A percentile compares a stretch with the other conserved stretches of the same genome.
Evolutionary conservation across 2,797 vertebrate species (phyloP).

Genomic region (Lacerta agilis): DNA sequence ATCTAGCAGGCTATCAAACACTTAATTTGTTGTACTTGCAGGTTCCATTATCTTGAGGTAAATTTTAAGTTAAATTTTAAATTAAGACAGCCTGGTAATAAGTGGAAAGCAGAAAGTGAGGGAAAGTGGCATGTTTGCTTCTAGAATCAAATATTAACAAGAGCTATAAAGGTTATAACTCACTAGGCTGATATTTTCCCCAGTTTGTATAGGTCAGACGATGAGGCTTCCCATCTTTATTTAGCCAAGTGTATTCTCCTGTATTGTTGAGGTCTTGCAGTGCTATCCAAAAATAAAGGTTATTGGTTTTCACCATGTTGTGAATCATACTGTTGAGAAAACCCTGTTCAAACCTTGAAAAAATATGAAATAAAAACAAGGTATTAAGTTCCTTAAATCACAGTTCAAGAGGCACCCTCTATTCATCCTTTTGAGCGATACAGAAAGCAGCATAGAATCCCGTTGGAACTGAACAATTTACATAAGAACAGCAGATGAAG

Average conservation of each 20-base stretch:
- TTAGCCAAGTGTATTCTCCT: constrained; percentile 88
- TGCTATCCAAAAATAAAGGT: constrained; percentile 88
- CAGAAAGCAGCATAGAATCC: neutral
- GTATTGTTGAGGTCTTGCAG: constrained; percentile 81
- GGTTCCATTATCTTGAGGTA: neutral
- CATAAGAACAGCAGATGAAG: neutral
- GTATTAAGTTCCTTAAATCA: neutral
- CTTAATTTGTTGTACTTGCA: neutral
- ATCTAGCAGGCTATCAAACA: neutral
- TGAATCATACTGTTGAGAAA: constrained; percentile 91
- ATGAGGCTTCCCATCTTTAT: constrained; percentile 58
- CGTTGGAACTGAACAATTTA: neutral
- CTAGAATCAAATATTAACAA: neutral
- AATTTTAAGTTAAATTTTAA: neutral
- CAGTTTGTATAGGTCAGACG: constrained; percentile 88
- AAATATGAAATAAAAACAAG: constrained; percentile 25
- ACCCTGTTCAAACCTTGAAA: constrained; percentile 91
- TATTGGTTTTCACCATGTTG: constrained; percentile 73
- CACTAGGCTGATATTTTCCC: constrained; percentile 91
- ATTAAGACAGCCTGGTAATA: neutral
- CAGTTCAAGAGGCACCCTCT: constrained; percentile 7
- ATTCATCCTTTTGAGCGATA: neutral
- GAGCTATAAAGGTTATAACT: constrained; percentile 51
- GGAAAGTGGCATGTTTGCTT: neutral
- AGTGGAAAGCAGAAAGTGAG: neutral